Evolutionary conservation across 1,140 invertebrate genomes (phyloP), one percentile per base, ranked within the genome.

Genomic region (Thalassaphorura encarpata): DNA sequence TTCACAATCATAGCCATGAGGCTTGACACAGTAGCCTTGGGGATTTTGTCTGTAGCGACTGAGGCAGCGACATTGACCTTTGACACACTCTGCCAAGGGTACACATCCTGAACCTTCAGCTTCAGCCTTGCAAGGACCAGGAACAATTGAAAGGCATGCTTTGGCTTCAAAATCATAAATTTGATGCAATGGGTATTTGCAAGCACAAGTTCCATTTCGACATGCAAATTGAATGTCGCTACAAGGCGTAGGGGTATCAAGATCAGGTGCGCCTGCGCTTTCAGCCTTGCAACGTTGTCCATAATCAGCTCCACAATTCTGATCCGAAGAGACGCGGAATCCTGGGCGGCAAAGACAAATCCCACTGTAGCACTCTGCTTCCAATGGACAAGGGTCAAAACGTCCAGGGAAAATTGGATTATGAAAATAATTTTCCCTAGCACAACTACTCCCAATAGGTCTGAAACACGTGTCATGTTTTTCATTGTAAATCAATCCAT

Each of bases 141-240:
- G 29, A n/a, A 52, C 48, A n/a, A 60, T 39, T 19, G 27, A 40
- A 8, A 54, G 23, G 24, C 58, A 60, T 28, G 54, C 45, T 8
- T 21, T 36, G 0, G n/a, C 4, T 6, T 29, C 28, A 27, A 55
- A 48, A 8, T 60, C 58, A 33, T 55, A 60, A 18, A 41, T 16
- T 48, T 42, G 40, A 29, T 60, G 58, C 2, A 52, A 46, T 2
- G 40, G 53, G 39, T 43, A 54, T 46, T 60, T 60, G 28, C 58
- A 60, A 18, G 51, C 46, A 21, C 58, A 60, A 18, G 54, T 33
- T 15, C 23, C 43, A 48, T 36, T 36, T n/a, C 33, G 33, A 36
- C 33, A 36, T 11, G n/a, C 33, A 36, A 36, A 36, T 36, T 36
- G 33, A 36, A 11, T 11, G n/a, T 36, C 33, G 33, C 33, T 36